Percentiles rank a stretch among this genome's conserved stretches.
These are phyloP conservation scores for Papilio demoleus DNA, from an alignment of 2,888 invertebrate genomes.

Conservation along the genomic window DNA sequence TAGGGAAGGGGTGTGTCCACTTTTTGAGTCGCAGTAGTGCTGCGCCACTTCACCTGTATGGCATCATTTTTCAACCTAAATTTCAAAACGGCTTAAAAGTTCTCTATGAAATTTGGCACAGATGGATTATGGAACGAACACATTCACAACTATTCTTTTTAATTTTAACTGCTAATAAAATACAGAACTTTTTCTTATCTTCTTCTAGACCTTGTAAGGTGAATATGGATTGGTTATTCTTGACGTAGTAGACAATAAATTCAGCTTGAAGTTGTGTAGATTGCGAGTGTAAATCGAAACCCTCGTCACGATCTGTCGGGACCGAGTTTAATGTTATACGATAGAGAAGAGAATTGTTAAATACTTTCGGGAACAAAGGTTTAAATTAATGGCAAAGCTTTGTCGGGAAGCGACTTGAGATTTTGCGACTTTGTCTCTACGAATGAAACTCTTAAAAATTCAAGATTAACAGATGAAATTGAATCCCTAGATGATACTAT, in stretches of 20 bases:
- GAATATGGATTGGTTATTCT: neutral
- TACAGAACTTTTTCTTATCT: too few relatives aligned
- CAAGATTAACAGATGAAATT: neutral
- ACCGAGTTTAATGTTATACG: constrained; percentile 20
- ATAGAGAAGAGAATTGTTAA: constrained; percentile 13
- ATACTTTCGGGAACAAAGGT: constrained; percentile 23
- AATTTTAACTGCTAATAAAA: too few relatives aligned
- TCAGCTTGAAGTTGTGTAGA: constrained; percentile 19
- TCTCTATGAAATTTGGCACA: too few relatives aligned
- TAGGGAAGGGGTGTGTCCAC: too few relatives aligned
- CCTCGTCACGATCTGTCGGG: constrained; percentile 25
- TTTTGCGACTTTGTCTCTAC: constrained; percentile 5
- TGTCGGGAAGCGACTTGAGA: constrained; percentile 10
- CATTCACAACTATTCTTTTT: too few relatives aligned
- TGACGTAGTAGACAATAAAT: constrained; percentile 21
- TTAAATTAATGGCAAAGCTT: constrained; percentile 20
- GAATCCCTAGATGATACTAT: neutral
- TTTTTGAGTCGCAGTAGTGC: too few relatives aligned
- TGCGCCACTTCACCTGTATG: too few relatives aligned
- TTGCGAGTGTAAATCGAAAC: constrained; percentile 20
- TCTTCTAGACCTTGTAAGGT: too few relatives aligned
- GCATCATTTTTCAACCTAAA: too few relatives aligned
- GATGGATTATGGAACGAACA: too few relatives aligned
- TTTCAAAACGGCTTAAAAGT: too few relatives aligned
- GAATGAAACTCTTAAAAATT: neutral